Base-by-base conservation (phyloP, 2,888 invertebrate genomes). In the Pseudococcus longispinus region DNA sequence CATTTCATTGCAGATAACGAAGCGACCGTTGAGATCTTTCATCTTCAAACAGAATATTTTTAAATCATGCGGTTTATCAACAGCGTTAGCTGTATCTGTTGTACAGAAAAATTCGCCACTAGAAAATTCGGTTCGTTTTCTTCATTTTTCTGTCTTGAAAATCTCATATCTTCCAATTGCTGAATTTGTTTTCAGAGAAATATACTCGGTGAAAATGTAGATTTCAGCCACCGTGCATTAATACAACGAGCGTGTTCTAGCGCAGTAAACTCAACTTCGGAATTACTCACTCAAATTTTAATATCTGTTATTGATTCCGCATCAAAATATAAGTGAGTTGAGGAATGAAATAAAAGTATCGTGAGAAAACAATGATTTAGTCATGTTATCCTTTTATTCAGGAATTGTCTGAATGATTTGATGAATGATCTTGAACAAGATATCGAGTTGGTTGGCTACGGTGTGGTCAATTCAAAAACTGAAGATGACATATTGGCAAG, bases 261-360 rank as follows among this genome's bases (percentile, higher is more conserved):
- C 5, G 42, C 77, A 2, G 42, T 42, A 9, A 80, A 80, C 18
- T 80, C 77, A 20, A 80, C 77, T 9, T 80, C 77, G 15, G 77
- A 80, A 42, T 80, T 80, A 80, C 42, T 80, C 11, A 80, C 77
- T n/a, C 77, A 80, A 20, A 80, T 80, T 42, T 80, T 80, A 80
- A 42, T 80, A 80, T 42, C 77, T 20, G 20, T 80, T 20, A 20
- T 80, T 5, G 77, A 80, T 23, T 80, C 77, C 1, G 77, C 77
- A 6, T 80, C 77, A 80, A 80, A 42, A 20, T 80, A 80, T 13
- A 80, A 80, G 77, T 80, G 18, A 80, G 20, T 32, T 74, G 18
- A n/a, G 2, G 4, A 70, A 29, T 70, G 15, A 4, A 55, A 55
- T 2, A n/a, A 55, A 37, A 37, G n/a, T 0, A 15, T 55, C n/a